Percentiles rank a stretch among this genome's conserved stretches.
These are phyloP conservation scores for Rhinogobio ventralis DNA, from an alignment of 2,797 vertebrate genomes.

Conservation along the genomic window DNA sequence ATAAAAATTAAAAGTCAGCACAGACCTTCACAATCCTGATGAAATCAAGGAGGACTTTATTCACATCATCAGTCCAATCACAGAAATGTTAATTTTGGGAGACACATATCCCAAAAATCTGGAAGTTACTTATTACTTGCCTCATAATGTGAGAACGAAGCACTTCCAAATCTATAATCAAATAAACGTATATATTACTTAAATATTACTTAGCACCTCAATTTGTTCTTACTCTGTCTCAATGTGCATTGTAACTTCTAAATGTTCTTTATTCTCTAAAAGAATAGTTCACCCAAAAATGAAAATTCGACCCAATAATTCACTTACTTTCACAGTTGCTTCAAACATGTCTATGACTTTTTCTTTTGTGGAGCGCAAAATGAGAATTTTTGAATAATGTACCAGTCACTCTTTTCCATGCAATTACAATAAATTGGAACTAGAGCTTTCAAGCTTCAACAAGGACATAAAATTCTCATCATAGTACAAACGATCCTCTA, in stretches of 20 bases:
- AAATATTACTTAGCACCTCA: background rate
- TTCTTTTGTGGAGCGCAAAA: background rate
- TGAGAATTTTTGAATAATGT: background rate
- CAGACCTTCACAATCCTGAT: background rate
- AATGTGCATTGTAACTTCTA: background rate
- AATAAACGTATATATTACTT: background rate
- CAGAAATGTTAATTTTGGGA: too few relatives aligned
- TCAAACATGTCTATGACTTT: background rate
- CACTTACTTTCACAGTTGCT: background rate
- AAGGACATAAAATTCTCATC: background rate
- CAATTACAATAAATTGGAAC: background rate
- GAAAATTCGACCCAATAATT: accelerated
- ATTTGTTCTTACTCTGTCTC: background rate
- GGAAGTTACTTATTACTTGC: background rate
- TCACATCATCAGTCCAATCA: background rate
- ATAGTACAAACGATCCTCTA: background rate
- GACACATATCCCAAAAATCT: background rate
- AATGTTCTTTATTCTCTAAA: background rate
- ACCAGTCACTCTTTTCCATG: background rate
- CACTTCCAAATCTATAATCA: background rate
- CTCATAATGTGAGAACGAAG: background rate
- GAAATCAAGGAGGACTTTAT: background rate
- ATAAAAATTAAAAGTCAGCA: background rate
- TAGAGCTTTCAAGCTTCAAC: background rate
- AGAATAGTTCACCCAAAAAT: background rate